A percentile compares a stretch with the other conserved stretches of the same genome.
These are phyloP conservation scores for Erpobdella octoculata DNA, from an alignment of 2,888 invertebrate species.

Conservation along the genomic window DNA sequence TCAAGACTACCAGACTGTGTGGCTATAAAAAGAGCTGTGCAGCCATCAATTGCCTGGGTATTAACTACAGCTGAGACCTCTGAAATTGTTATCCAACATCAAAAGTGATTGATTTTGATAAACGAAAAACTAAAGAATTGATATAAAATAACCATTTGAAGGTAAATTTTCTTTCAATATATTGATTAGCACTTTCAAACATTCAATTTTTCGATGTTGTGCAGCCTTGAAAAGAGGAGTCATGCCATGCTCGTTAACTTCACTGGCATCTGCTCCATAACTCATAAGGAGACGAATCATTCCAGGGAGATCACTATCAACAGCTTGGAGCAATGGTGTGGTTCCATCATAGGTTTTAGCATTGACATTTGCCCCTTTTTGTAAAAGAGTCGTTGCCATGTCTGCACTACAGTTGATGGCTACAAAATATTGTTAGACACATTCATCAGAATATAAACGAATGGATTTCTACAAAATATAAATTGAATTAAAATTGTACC, in stretches of 20 bases:
- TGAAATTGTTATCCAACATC: background rate
- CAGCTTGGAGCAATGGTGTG: background rate
- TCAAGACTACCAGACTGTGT: background rate
- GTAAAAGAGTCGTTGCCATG: background rate
- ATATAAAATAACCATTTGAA: background rate
- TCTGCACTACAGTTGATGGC: background rate
- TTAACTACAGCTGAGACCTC: background rate
- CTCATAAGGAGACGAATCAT: background rate
- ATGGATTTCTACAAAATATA: no score
- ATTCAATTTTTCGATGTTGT: background rate
- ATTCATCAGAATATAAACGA: background rate
- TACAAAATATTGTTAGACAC: background rate
- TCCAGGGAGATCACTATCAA: background rate
- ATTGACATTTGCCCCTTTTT: background rate
- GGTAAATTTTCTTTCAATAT: background rate
- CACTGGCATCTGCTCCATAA: background rate
- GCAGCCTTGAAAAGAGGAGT: background rate
- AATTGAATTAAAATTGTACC: conserved; percentile 3
- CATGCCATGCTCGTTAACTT: background rate
- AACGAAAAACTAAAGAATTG: background rate
- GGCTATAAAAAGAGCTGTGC: background rate
- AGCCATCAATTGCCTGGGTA: background rate
- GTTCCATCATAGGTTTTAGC: background rate
- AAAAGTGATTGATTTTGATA: background rate
- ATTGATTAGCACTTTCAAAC: background rate